Base-by-base conservation (phyloP, 1,140 invertebrate species). In the Lineus longissimus region DNA sequence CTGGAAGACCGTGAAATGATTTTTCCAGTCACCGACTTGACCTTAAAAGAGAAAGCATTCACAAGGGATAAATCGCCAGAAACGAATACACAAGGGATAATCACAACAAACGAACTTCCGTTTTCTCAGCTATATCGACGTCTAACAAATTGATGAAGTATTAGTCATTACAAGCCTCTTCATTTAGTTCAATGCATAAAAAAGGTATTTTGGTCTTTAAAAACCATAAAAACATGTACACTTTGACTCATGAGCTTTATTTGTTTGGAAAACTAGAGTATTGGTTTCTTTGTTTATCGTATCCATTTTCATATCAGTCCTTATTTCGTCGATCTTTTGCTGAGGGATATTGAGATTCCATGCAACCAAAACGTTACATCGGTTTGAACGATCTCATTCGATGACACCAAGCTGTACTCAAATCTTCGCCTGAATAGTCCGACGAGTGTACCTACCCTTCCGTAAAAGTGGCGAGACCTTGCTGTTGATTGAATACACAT, bases 21-120 rank as follows among this genome's bases (percentile, higher is more conserved):
- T 79, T 64, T 76, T 82, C 84, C 84, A 85, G 69, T 84, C 83
- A 17, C 83, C 82, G 27, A 84, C 74, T 36, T 66, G 64, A 15
- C 81, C 82, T 76, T 62, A 25, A 70, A 70, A 40, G 58, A 13
- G 58, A 22, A 29, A 23, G 22, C 7, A 17, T 6, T 9, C 2
- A 25, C n/a, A 55, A 61, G 13, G 6, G 17, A 17, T 19, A 30
- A 61, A 7, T 17, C 6, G 9, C 29, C 30, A 27, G 15, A 7
- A 15, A 22, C 15, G 6, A 4, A 54, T 7, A 58, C 2, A 55
- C 13, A 59, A 36, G 4, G 25, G 47, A 51, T 7, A 23, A n/a
- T 51, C 47, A 13, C 40, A 19, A 19, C 19, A 43, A 19, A 43
- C 19, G 11, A 13, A 13, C 19, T 13, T 43, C 40, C 11, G 19